Evolutionary conservation across 1,140 invertebrate species (phyloP).

Genomic region (Drosophila setifemur): DNA sequence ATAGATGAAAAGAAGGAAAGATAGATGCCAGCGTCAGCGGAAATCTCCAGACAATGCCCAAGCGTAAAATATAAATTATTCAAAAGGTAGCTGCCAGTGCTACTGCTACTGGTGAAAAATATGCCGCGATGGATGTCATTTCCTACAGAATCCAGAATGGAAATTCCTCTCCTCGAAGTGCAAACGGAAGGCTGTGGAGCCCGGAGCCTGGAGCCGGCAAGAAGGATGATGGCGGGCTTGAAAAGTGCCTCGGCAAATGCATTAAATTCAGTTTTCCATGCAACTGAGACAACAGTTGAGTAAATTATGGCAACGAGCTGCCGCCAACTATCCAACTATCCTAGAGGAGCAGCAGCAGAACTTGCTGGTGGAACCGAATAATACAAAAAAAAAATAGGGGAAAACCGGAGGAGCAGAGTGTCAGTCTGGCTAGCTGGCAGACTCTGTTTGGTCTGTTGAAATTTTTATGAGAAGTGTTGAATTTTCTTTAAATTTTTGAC

Average conservation of each 20-base stretch:
- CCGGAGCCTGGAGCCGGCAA: not conserved
- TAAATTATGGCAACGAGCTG: constrained; percentile 74
- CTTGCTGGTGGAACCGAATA: not conserved
- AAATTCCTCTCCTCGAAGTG: constrained; percentile 2
- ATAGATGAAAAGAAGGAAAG: constrained; percentile 23
- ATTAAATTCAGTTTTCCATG: constrained; percentile 79
- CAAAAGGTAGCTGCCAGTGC: constrained; percentile 75
- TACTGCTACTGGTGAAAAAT: constrained; percentile 48
- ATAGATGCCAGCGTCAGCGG: constrained; percentile 37
- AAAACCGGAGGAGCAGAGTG: constrained; percentile 11
- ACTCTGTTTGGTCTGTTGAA: constrained; percentile 55
- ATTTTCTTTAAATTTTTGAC: constrained; percentile 1
- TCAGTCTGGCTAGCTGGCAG: constrained; percentile 20
- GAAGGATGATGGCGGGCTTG: constrained; percentile 16
- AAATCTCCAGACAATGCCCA: constrained; percentile 65
- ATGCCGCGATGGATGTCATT: constrained; percentile 68
- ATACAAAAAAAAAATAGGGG: not conserved
- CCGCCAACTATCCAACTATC: constrained; percentile 46
- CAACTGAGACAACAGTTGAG: constrained; percentile 79
- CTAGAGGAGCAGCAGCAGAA: constrained; percentile 23
- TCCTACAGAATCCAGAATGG: constrained; percentile 19
- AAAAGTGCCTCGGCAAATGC: constrained; percentile 70
- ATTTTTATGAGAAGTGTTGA: constrained; percentile 63
- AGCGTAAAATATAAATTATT: constrained; percentile 73
- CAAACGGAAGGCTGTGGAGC: constrained; percentile 6